Base-by-base conservation (phyloP, 2,797 vertebrate genomes). In the Channallabes apus region DNA sequence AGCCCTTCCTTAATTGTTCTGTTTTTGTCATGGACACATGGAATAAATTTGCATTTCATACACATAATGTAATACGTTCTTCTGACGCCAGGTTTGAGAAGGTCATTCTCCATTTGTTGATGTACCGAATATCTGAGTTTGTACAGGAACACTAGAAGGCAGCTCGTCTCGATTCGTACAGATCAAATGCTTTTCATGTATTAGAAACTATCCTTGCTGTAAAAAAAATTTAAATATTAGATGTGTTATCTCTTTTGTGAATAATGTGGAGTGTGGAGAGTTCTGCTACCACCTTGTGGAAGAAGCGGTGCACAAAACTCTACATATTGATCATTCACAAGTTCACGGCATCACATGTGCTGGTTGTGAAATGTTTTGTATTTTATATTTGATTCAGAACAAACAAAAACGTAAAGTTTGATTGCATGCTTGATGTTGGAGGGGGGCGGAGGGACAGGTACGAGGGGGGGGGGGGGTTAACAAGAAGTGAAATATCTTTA, bases 271-370 rank as follows among this genome's bases (percentile, higher is more conserved):
- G 6, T 22, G 41, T 12, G 15, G 41, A 71, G 68, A 69, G 38
- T 71, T 80, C 46, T 89, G 73, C 85, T 86, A 32, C 85, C 87
- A 82, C 38, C 88, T 79, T 80, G 85, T 80, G 87, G 84, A 12
- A 35, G 29, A n/a, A 58, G 3, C 22, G 14, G 14, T 75, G 32
- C 0, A 69, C 41, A 32, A 35, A 32, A 20, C 15, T 27, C 12
- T 65, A 32, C 67, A 38, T 38, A 69, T 24, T 5, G 46, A 27
- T 18, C 3, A 17, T 75, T 75, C 38, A 75, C 4, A 46, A 11
- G 46, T 46, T 12, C 46, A 12, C 46, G 11, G 46, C 46, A 46
- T 46, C 22, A 18, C 14, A 7, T 15, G 24, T 41, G 38, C 29
- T 76, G n/a, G 8, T 1, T 20, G 51, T 51, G 51, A 51, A 15